Evolutionary conservation across 2,888 invertebrate species (phyloP).

Genomic region (Pachycephus smyrnensis): DNA sequence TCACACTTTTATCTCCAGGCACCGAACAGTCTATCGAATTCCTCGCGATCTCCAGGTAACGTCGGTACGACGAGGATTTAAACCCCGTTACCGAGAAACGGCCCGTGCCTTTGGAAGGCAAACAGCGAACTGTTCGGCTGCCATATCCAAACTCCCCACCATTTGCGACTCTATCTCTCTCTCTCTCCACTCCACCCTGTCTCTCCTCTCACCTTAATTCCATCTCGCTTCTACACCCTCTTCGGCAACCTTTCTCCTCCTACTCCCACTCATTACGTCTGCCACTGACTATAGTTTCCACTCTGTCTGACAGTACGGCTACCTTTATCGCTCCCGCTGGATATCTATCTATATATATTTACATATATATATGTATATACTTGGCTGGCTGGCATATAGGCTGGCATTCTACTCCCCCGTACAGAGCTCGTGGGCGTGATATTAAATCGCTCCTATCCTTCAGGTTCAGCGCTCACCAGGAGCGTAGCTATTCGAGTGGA

Average conservation of each 20-base stretch:
- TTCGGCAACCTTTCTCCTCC: background rate
- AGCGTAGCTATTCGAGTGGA: slow-evolving; percentile 4
- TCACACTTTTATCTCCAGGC: slow-evolving; percentile 36
- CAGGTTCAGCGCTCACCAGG: slow-evolving; percentile 26
- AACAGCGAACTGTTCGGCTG: slow-evolving; percentile 65
- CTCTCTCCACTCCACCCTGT: slow-evolving; percentile 27
- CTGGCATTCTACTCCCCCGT: background rate
- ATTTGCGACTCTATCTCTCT: slow-evolving; percentile 26
- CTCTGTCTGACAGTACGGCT: background rate
- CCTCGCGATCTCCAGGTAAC: slow-evolving; percentile 22
- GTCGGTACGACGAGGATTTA: background rate
- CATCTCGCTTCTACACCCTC: background rate
- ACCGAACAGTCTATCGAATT: slow-evolving; percentile 7
- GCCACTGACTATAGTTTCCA: background rate
- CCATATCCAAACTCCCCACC: slow-evolving; percentile 63
- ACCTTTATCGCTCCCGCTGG: background rate
- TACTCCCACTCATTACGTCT: background rate
- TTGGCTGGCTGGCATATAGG: background rate
- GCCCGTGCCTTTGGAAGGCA: slow-evolving; percentile 64
- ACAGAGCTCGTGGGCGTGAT: slow-evolving; percentile 60
- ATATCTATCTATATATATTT: background rate
- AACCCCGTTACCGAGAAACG: slow-evolving; percentile 38
- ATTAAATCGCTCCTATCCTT: slow-evolving; percentile 61
- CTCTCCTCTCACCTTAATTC: slow-evolving; percentile 7
- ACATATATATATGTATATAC: background rate